Evolutionary conservation across 2,113 vertebrate species (phyloP).

Genomic region (Scatophagus argus): DNA sequence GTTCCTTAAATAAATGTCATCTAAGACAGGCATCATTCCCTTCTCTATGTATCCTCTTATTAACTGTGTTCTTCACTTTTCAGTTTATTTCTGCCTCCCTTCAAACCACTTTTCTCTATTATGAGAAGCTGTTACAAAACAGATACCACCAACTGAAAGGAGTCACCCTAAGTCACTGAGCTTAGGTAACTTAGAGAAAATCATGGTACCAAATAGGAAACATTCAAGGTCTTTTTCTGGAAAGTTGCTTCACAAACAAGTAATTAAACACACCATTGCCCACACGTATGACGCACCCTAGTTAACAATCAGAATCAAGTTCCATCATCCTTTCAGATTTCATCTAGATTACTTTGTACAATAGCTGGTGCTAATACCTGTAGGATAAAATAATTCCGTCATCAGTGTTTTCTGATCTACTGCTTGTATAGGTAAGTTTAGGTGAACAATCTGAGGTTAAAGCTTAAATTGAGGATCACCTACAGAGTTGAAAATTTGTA

Average conservation of each 20-base stretch:
- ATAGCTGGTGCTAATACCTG: background rate
- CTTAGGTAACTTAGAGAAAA: background rate
- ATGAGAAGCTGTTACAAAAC: slow-evolving; percentile 24
- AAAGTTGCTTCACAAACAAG: background rate
- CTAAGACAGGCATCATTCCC: slow-evolving; percentile 25
- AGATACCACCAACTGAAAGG: background rate
- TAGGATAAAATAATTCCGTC: too few relatives aligned
- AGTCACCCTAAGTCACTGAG: slow-evolving; percentile 19
- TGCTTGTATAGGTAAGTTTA: background rate
- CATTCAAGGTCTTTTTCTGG: background rate
- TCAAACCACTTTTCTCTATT: slow-evolving; percentile 35
- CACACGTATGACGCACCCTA: background rate
- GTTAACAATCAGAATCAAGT: background rate
- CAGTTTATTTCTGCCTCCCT: slow-evolving; percentile 36
- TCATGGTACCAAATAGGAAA: slow-evolving; percentile 3
- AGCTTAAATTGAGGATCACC: background rate
- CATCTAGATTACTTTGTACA: background rate
- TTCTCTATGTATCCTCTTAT: slow-evolving; percentile 35
- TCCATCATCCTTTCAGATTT: background rate
- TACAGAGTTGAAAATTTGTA: background rate
- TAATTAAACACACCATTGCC: background rate
- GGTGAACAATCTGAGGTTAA: background rate
- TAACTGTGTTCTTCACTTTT: slow-evolving; percentile 32
- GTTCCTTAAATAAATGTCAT: slow-evolving; percentile 51
- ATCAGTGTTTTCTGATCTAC: slow-evolving; percentile 1